Base-by-base conservation (phyloP, 1,140 invertebrate species). In the Drosophila azteca region DNA sequence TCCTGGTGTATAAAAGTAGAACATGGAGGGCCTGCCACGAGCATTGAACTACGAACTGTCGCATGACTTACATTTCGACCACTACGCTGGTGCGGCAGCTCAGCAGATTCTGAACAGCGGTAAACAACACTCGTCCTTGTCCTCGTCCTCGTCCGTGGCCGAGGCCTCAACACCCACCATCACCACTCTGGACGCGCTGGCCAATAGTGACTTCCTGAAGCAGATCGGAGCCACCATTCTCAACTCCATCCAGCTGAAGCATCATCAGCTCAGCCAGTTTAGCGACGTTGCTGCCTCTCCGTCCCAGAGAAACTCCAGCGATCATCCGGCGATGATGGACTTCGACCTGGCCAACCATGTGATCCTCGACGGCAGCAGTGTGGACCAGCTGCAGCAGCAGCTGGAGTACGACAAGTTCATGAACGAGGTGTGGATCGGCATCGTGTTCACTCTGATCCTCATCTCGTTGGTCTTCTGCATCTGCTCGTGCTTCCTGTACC, bases 391-490 rank as follows among this genome's bases (percentile, higher is more conserved):
- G 54, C 90, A 91, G 57, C 79, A 90, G 55, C 90, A 91, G 63
- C 26, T 91, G 54, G 90, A 91, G 51, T 91, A 91, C 55, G 90
- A 91, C 59, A 90, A 90, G 50, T 91, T 91, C 61, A 91, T 91
- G 87, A 91, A 91, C 79, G 90, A 91, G 50, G 82, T 91, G 2
- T 91, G 90, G 90, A 91, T 91, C 39, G 90, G 90, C 15, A 82
- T 91, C 65, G 90, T 91, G 20, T 80, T 91, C 24, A 90, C 90
- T 2, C 65, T 91, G 22, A 90, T 91, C 35, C 55, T 91, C 29
- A 91, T 91, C 53, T 91, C 90, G 6, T 89, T 91, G 90, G 75
- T 91, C 9, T 91, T 91, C 24, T 91, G 90, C 64, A 81, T 91
- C 50, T 91, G 90, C 70, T 91, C 90, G 46, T 91, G 90, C 58